Evolutionary conservation across 2,888 invertebrate species (phyloP), one percentile per base, ranked within the genome.

Genomic region (Biston betularia): DNA sequence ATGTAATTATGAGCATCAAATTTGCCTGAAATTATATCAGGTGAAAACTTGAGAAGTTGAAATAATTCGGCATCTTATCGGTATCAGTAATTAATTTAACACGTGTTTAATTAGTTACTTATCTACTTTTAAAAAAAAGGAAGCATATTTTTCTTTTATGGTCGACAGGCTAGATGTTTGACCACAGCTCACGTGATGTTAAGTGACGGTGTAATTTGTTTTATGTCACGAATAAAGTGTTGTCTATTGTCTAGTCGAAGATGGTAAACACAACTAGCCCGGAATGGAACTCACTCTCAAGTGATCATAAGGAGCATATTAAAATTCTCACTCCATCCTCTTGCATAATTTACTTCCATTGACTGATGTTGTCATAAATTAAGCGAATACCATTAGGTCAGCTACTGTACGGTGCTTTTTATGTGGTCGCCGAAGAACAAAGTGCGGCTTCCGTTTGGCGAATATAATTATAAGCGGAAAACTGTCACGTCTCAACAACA

Each of bases 371-470:
- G 42, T 33, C 42, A 45, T 56, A 45, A 15, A 61, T 48, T 56
- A 53, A 24, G 63, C 59, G 52, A 59, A 14, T 50, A 14, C 70
- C 72, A 69, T 72, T 72, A 72, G 50, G 40, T 49, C 63, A 40
- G 52, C 54, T 46, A 53, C 45, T 57, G 45, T 42, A 54, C 49
- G 33, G 38, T 58, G 54, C 67, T 59, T 69, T 74, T 68, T 64
- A 60, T 67, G 63, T 65, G 61, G 61, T 44, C 56, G 42, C 53
- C 61, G 57, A 46, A 40, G 40, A 60, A 53, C 54, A 68, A 64
- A 69, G 52, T 50, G 49, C 44, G 35, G 70, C 74, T 72, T 74
- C 74, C 72, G 73, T 67, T 70, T 68, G 60, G 46, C 52, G 12
- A 59, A 65, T 66, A 66, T 65, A 68, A 74, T 74, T 8, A 35